phyloP scores from a whole-genome alignment of 2,797 vertebrate genomes.

The Cygnus olor region DNA sequence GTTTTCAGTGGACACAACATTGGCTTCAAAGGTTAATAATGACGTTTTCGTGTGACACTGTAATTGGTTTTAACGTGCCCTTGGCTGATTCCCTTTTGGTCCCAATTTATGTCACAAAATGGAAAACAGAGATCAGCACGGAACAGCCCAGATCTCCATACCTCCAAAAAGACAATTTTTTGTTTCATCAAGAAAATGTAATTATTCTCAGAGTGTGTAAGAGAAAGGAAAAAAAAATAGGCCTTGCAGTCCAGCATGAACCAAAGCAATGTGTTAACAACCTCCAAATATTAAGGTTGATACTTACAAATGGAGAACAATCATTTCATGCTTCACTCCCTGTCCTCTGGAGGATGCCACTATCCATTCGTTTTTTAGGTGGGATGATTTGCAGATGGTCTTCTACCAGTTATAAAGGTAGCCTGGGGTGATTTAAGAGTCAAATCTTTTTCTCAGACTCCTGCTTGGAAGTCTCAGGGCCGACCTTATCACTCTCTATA shows the following conservation, averaged over 20 bases:
- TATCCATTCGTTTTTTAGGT: not conserved
- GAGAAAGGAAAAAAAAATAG: not conserved
- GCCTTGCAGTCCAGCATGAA: not conserved
- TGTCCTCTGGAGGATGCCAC: not conserved
- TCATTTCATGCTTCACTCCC: not conserved
- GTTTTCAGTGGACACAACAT: not conserved
- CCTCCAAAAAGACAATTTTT: not conserved
- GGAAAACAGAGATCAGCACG: not conserved
- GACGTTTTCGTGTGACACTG: not conserved
- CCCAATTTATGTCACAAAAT: conserved; percentile 14
- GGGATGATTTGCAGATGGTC: not conserved
- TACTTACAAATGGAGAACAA: not conserved
- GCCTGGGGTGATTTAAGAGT: not conserved
- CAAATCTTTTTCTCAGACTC: not conserved
- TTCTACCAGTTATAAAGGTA: not conserved
- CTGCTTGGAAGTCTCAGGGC: not conserved
- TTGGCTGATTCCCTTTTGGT: conserved; percentile 11
- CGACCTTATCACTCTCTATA: no score
- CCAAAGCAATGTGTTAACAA: not conserved
- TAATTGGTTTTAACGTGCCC: not conserved
- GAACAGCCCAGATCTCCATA: not conserved
- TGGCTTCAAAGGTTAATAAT: not conserved
- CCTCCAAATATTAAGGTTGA: not conserved
- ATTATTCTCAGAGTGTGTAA: not conserved
- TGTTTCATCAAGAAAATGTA: not conserved